Conservation (phyloP, 2,113 vertebrate genomes). For the Bubo scandiacus region DNA sequence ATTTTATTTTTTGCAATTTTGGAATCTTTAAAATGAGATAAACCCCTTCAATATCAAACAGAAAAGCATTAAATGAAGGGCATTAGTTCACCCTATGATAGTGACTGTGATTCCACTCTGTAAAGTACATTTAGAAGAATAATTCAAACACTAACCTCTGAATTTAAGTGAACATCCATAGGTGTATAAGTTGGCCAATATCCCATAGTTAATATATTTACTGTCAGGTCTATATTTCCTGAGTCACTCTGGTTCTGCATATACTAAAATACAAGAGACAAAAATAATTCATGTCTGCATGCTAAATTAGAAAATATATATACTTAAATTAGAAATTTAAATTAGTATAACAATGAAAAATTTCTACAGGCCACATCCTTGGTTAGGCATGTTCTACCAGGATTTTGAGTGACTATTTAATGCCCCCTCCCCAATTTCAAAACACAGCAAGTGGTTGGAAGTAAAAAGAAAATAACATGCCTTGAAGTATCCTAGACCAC, state of each 20-base stretch:
- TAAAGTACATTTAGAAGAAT: background rate
- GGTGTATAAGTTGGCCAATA: constrained; percentile 85
- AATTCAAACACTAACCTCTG: constrained; percentile 71
- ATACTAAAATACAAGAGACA: constrained; percentile 66
- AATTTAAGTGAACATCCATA: constrained; percentile 81
- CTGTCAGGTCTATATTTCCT: constrained; percentile 81
- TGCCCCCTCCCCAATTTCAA: background rate
- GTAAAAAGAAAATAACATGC: background rate
- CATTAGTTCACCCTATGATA: background rate
- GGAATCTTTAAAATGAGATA: background rate
- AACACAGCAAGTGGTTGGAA: background rate
- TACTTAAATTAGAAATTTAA: background rate
- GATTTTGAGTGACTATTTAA: background rate
- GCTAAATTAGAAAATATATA: background rate
- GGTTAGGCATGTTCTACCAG: background rate
- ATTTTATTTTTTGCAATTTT: background rate
- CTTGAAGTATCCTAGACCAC: background rate
- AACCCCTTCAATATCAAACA: background rate
- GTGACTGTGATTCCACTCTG: background rate
- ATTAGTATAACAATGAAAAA: background rate
- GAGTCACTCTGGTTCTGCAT: constrained; percentile 83
- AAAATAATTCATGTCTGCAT: background rate
- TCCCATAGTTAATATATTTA: constrained; percentile 85
- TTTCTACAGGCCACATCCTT: background rate
- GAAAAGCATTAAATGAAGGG: background rate